Percentiles rank a stretch among this genome's conserved stretches.
These are phyloP conservation scores for Frankliniella fusca DNA, from an alignment of 2,888 invertebrate species.

Conservation along the genomic window DNA sequence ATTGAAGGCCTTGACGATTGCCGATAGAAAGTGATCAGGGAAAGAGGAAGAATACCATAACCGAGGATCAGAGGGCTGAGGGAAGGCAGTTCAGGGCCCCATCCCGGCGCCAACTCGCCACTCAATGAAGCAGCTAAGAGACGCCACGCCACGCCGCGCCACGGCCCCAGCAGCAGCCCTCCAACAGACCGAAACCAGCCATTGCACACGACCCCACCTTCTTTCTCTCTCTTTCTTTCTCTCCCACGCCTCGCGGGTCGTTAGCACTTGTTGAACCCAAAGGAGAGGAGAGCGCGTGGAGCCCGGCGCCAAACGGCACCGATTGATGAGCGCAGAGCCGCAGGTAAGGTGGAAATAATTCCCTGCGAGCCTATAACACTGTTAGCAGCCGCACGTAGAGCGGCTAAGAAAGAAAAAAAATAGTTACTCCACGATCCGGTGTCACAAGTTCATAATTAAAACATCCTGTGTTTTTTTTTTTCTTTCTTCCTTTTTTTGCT, in stretches of 20 bases:
- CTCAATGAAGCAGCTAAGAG: background rate
- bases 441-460: no score
- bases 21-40: background rate
- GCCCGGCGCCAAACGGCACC: no score
- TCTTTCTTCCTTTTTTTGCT: background rate
- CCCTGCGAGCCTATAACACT: no score
- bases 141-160: background rate
- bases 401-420: background rate
- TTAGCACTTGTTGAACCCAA: background rate
- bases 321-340: no score
- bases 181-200: background rate
- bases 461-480: background rate
- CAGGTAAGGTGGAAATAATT: no score
- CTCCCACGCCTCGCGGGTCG: background rate
- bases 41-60: background rate
- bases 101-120: background rate
- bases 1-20: no score
- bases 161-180: background rate
- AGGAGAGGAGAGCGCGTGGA: no score
- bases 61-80: background rate
- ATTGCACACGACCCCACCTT: background rate
- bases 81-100: background rate
- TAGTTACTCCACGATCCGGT: no score
- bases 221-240: background rate
- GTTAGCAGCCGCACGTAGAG: background rate